phyloP scores from a whole-genome alignment of 1,140 invertebrate species.

The Pteromalus puparum region DNA sequence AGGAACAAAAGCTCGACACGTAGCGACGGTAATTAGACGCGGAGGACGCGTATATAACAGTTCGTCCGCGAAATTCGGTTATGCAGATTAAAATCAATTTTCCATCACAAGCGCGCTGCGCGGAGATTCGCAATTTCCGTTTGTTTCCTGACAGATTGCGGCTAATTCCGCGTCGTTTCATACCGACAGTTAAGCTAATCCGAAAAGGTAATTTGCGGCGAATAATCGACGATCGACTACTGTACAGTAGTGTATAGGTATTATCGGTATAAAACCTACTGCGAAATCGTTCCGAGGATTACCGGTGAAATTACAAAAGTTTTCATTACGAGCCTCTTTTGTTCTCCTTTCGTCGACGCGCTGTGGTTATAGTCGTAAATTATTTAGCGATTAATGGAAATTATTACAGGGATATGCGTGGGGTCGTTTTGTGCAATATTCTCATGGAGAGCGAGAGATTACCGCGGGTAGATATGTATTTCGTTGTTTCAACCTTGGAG shows the following conservation, averaged over 20 bases:
- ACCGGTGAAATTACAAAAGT: slow-evolving; percentile 30
- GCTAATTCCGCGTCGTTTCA: slow-evolving; percentile 5
- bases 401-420: not conserved
- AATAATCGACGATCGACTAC: slow-evolving; percentile 36
- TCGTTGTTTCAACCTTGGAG: no score
- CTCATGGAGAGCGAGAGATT: no score
- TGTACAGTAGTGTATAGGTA: no score
- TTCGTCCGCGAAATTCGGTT: slow-evolving; percentile 20
- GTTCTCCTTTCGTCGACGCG: not conserved
- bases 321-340: not conserved
- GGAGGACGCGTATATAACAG: not conserved
- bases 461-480: no score
- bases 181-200: slow-evolving; percentile 43
- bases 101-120: not conserved
- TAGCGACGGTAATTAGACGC: slow-evolving; percentile 2
- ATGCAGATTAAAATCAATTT: slow-evolving; percentile 49
- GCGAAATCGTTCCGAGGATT: slow-evolving; percentile 9
- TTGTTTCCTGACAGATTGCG: slow-evolving; percentile 43
- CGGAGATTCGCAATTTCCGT: slow-evolving; percentile 46
- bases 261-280: not conserved
- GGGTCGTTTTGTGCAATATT: not conserved
- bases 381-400: not conserved
- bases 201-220: slow-evolving; percentile 47
- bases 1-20: not conserved
- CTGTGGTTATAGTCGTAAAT: not conserved